phyloP scores from a whole-genome alignment of 2,113 vertebrate genomes.

The Xyliphius kryptos region DNA sequence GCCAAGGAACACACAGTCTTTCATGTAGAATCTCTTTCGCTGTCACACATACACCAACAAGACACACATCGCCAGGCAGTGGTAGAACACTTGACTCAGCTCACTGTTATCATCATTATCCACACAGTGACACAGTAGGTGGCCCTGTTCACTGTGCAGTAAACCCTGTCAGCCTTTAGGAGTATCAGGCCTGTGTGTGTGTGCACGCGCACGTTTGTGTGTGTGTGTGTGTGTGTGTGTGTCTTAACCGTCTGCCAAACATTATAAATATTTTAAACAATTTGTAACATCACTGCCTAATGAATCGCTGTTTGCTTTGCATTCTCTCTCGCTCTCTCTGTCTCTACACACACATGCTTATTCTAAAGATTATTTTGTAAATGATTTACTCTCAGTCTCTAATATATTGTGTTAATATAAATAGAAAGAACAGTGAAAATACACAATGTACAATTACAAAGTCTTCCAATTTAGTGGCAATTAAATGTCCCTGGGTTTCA shows the following conservation, averaged over 20 bases:
- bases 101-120: slow-evolving; percentile 42
- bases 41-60: slow-evolving; percentile 20
- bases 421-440: slow-evolving; percentile 5
- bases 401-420: slow-evolving; percentile 10
- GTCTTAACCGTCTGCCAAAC: not conserved
- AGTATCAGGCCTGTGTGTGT: slow-evolving; percentile 30
- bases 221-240: not conserved
- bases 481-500: not conserved
- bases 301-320: too few species aligned
- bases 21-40: slow-evolving; percentile 6
- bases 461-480: slow-evolving; percentile 10
- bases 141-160: slow-evolving; percentile 29
- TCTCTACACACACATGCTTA: not conserved
- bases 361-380: not conserved
- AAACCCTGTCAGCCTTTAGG: slow-evolving; percentile 40
- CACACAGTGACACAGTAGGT: slow-evolving; percentile 41
- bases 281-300: too few species aligned
- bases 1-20: not conserved
- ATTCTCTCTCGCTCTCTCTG: slow-evolving; percentile 1
- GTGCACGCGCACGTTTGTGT: slow-evolving; percentile 11
- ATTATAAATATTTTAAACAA: not conserved
- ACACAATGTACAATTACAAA: too few species aligned
- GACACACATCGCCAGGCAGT: slow-evolving; percentile 22
- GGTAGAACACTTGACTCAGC: slow-evolving; percentile 48
- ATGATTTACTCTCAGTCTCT: slow-evolving; percentile 4